Conservation (phyloP, 2,888 invertebrate species). For the Hypomecis punctinalis region DNA sequence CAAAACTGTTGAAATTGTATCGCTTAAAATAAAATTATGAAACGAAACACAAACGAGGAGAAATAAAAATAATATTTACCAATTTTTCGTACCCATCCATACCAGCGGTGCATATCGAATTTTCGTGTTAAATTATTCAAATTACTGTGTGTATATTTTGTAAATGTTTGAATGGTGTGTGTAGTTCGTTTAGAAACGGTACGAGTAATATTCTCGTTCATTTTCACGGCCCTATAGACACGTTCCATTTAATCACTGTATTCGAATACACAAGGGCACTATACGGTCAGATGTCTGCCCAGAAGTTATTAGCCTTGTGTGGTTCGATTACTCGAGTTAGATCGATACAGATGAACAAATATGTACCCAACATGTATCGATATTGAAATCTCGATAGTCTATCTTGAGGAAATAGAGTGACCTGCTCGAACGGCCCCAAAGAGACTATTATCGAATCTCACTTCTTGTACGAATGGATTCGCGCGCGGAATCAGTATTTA, state of each 20-base stretch:
- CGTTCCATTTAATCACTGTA: slow-evolving; percentile 45
- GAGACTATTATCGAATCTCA: slow-evolving; percentile 69
- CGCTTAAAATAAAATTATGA: slow-evolving; percentile 43
- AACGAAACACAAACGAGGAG: slow-evolving; percentile 36
- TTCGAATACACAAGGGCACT: slow-evolving; percentile 48
- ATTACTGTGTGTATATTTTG: slow-evolving; percentile 59
- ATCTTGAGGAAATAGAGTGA: slow-evolving; percentile 67
- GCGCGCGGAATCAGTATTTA: slow-evolving; percentile 55
- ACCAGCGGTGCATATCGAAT: slow-evolving; percentile 84
- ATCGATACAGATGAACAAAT: slow-evolving; percentile 58
- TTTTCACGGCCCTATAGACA: slow-evolving; percentile 28
- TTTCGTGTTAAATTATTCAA: slow-evolving; percentile 58
- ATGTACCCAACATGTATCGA: slow-evolving; percentile 50
- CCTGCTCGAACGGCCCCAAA: slow-evolving; percentile 63
- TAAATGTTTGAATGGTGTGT: slow-evolving; percentile 38
- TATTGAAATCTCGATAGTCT: slow-evolving; percentile 52
- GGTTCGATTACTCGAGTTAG: slow-evolving; percentile 61
- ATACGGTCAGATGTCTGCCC: slow-evolving; percentile 45
- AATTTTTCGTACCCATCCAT: slow-evolving; percentile 77
- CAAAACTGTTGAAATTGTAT: slow-evolving; percentile 48
- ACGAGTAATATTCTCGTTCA: slow-evolving; percentile 19
- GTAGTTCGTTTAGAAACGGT: slow-evolving; percentile 25
- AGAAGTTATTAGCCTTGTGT: slow-evolving; percentile 65
- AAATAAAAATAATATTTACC: slow-evolving; percentile 66
- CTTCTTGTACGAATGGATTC: slow-evolving; percentile 59